Evolutionary conservation across 2,888 invertebrate genomes (phyloP), one percentile per base, ranked within the genome.

Genomic region (Amaurobius ferox): DNA sequence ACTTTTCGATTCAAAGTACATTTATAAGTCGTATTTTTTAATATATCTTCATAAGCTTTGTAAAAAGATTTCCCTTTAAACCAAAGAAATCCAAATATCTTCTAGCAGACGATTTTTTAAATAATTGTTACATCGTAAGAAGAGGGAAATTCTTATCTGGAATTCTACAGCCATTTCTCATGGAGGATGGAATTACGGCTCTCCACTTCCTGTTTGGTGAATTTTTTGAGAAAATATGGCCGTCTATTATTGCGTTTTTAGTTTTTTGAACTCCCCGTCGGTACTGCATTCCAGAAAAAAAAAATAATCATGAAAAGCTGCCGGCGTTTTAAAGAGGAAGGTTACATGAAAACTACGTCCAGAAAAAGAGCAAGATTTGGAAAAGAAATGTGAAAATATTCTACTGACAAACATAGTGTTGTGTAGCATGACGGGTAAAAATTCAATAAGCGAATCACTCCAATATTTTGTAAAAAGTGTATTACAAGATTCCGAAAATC

Each of bases 321-420:
- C 19, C 23, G 76, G 81, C 70, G 30, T 68, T 29, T 55, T 70
- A n/a, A 26, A 29, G 61, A 23, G 40, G 26, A 32, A 48, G 35
- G 35, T 35, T n/a, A 66, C 68, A 76, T 81, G 81, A 74, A 70
- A 81, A 81, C 40, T 81, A 48, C 55, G 72, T 67, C 70, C 74
- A 28, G n/a, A 81, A 74, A 48, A 70, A 16, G 39, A 76, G 44
- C 70, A 67, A 78, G 68, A 35, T 70, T 64, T 29, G 68, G 70
- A 81, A 68, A 76, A 81, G 61, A 68, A 67, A 61, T 81, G 81
- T 44, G 62, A 76, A 81, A 81, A 81, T 74, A 81, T 81, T 76
- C 68, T 55, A 62, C 61, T 40, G 39, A 32, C 68, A 28, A 55
- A 19, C 44, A 26, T 35, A 28, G 39, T 61, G 48, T 48, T 29